Evolutionary conservation across 2,797 vertebrate species (phyloP), one percentile per base, ranked within the genome.

Genomic region (Urosaurus nigricauda): DNA sequence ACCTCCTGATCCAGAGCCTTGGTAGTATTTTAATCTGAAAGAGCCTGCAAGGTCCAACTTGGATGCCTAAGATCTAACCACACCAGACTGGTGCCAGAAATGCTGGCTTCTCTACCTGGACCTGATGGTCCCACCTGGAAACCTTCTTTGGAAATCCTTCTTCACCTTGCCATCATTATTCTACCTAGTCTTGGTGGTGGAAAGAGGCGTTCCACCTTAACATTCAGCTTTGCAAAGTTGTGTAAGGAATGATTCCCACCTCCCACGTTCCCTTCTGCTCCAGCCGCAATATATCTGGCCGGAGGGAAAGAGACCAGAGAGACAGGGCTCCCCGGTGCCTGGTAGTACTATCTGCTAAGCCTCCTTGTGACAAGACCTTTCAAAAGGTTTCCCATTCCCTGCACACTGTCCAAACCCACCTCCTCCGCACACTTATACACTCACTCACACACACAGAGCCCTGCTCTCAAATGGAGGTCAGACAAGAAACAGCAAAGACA

Each of bases 131-230:
- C 7, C 47, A 47, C 47, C 7, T 51, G 47, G 8, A 51, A 51
- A 9, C 9, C 47, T 51, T 51, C 47, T 8, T 51, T 51, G 47
- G 47, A 9, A 51, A 51, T 51, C 47, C 47, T 51, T 51, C 47
- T 51, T 9, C 47, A 9, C 47, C 47, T 51, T 51, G 47, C 47
- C 47, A 51, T 51, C 47, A 51, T 51, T 51, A 9, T 51, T 11
- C 11, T 8, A 51, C 26, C 43, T 32, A 53, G 35, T 37, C 19
- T 2, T 37, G 5, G 21, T 35, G 37, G 35, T 6, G 16, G 32
- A 43, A 26, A 74, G 91, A 56, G 68, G 85, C 86, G 51, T 2
- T 88, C 63, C 47, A 79, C 89, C 53, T 85, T 13, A 17, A 85
- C 0, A 2, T 70, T 16, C 9, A 83, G 32, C 60, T 83, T 87